A percentile compares a stretch with the other conserved stretches of the same genome.
These are phyloP conservation scores for Verasper variegatus DNA, from an alignment of 2,113 vertebrate genomes.

Conservation along the genomic window DNA sequence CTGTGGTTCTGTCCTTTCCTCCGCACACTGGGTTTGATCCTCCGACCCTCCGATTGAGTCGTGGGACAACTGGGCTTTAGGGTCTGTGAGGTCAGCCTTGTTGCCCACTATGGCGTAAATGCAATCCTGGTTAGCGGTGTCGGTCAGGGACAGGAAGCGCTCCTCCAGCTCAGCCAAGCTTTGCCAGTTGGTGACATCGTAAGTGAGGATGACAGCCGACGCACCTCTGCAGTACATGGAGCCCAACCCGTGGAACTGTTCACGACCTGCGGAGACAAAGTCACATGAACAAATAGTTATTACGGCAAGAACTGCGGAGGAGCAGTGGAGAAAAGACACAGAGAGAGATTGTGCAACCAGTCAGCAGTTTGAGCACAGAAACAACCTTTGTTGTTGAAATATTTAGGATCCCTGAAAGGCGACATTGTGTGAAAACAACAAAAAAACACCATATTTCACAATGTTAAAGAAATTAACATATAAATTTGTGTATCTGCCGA, in stretches of 20 bases:
- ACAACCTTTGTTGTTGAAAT: slow-evolving; percentile 64
- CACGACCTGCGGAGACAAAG: slow-evolving; percentile 85
- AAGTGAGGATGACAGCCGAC: slow-evolving; percentile 91
- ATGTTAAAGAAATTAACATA: no score
- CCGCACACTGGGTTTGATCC: slow-evolving; percentile 14
- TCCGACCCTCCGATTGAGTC: slow-evolving; percentile 27
- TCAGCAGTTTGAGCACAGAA: slow-evolving; percentile 60
- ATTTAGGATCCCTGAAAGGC: slow-evolving; percentile 48
- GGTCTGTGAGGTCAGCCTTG: slow-evolving; percentile 90
- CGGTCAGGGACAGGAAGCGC: slow-evolving; percentile 92
- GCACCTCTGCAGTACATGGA: slow-evolving; percentile 98
- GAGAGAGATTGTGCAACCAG: slow-evolving; percentile 14
- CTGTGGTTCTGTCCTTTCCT: slow-evolving; percentile 48
- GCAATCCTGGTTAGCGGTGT: slow-evolving; percentile 92
- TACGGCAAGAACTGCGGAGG: not conserved
- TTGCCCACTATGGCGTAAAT: slow-evolving; percentile 95
- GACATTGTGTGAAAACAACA: slow-evolving; percentile 38
- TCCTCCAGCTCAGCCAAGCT: slow-evolving; percentile 94
- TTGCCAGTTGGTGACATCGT: slow-evolving; percentile 91
- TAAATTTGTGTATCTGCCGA: no score
- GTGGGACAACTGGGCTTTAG: slow-evolving; percentile 42
- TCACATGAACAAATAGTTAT: not conserved
- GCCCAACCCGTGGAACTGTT: slow-evolving; percentile 96
- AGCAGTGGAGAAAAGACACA: not conserved
- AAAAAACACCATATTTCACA: no score